Evolutionary conservation across 2,113 vertebrate genomes (phyloP).

Genomic region (Melanerpes formicivorus): DNA sequence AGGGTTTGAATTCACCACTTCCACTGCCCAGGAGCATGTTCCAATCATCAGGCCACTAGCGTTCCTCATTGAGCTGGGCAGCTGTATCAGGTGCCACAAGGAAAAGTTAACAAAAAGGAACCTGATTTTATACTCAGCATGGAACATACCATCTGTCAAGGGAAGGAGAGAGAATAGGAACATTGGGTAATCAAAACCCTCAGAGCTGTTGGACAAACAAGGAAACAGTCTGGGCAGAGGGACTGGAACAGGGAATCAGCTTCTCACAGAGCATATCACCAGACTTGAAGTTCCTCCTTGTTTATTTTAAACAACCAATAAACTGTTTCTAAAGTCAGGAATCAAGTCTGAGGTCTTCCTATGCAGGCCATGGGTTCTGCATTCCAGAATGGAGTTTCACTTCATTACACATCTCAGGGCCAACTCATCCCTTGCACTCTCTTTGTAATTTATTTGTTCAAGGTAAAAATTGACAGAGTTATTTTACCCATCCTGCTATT

Average conservation of each 20-base stretch:
- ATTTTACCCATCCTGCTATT: neutral
- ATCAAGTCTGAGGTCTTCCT: neutral
- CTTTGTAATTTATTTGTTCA: neutral
- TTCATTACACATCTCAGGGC: neutral
- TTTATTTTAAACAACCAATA: neutral
- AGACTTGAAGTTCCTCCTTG: neutral
- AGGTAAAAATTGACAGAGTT: neutral
- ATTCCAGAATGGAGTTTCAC: neutral
- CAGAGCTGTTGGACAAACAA: neutral
- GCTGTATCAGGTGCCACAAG: neutral
- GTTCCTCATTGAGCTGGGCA: rapidly evolving
- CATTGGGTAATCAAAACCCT: neutral
- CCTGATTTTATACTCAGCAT: neutral
- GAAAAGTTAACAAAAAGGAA: neutral
- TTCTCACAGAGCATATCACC: neutral
- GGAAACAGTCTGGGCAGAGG: neutral
- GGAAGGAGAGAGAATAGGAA: neutral
- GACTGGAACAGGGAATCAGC: neutral
- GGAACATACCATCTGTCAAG: neutral
- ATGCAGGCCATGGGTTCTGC: neutral
- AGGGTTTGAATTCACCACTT: neutral
- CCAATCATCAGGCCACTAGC: neutral
- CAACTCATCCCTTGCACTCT: neutral
- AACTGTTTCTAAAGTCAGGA: neutral
- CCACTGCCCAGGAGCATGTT: neutral